These are phyloP conservation scores for Leistus spinibarbis DNA, from an alignment of 2,888 invertebrate species.

Conservation along the genomic window DNA sequence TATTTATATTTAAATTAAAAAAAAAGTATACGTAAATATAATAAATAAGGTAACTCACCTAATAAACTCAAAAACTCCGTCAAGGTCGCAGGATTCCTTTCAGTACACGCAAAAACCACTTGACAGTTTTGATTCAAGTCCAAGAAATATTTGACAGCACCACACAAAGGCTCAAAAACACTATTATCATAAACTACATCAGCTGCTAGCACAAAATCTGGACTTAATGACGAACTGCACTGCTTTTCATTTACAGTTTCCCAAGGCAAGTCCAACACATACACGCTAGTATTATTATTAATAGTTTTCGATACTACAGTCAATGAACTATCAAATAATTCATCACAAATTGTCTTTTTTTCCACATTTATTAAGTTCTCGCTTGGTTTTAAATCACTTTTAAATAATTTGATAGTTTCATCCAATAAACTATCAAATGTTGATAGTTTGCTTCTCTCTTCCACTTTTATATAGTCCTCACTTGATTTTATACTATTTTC, in stretches of 20 bases:
- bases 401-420: background rate
- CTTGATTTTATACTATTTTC: too few relatives aligned
- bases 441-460: too few relatives aligned
- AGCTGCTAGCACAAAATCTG: constrained; percentile 64
- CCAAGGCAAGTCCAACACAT: constrained; percentile 60
- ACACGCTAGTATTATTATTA: constrained; percentile 40
- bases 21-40: background rate
- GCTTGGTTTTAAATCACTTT: too few relatives aligned
- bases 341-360: background rate
- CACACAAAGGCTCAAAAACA: constrained; percentile 59
- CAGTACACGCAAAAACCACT: constrained; percentile 64
- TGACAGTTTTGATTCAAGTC: constrained; percentile 50
- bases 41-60: constrained; percentile 55
- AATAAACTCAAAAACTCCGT: constrained; percentile 62
- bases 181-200: constrained; percentile 67
- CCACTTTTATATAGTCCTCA: too few relatives aligned
- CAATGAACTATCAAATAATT: background rate
- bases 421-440: background rate
- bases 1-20: background rate
- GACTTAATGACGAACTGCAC: constrained; percentile 42
- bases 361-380: too few relatives aligned
- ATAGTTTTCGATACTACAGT: background rate
- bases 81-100: constrained; percentile 70
- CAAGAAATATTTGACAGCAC: constrained; percentile 58
- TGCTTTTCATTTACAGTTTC: constrained; percentile 55